A percentile compares a stretch with the other conserved stretches of the same genome.
Conservation (phyloP, 2,113 vertebrate genomes). For the Origma solitaria region DNA sequence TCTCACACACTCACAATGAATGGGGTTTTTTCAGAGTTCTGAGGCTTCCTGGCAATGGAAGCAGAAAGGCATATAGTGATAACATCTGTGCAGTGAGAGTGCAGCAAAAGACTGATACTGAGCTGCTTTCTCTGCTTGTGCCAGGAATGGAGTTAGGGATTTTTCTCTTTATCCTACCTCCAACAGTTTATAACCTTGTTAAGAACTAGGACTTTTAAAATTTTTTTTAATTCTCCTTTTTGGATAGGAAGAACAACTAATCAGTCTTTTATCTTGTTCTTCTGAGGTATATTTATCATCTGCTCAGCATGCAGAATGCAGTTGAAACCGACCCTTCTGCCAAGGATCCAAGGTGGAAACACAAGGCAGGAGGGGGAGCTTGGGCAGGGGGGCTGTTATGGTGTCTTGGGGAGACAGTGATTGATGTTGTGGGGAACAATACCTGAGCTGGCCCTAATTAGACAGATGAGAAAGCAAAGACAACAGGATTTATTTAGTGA, state of each 20-base stretch:
- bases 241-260: not conserved
- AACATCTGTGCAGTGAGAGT: conserved; percentile 8
- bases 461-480: not conserved
- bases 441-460: not conserved
- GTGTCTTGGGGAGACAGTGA: not conserved
- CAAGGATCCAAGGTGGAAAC: not conserved
- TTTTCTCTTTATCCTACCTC: not conserved
- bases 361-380: not conserved
- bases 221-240: not conserved
- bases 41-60: not conserved
- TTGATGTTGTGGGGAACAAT: not conserved
- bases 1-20: not conserved
- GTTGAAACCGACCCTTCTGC: not conserved
- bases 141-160: not conserved
- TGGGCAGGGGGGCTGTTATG: not conserved
- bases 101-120: not conserved
- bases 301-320: not conserved
- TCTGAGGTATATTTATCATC: not conserved
- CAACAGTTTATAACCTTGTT: not conserved
- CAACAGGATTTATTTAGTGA: not conserved
- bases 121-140: not conserved
- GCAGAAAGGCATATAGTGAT: not conserved
- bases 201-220: not conserved
- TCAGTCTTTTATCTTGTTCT: not conserved
- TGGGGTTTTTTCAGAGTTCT: not conserved